Base-by-base conservation (phyloP, 2,113 vertebrate species). In the Leucosticte australis region DNA sequence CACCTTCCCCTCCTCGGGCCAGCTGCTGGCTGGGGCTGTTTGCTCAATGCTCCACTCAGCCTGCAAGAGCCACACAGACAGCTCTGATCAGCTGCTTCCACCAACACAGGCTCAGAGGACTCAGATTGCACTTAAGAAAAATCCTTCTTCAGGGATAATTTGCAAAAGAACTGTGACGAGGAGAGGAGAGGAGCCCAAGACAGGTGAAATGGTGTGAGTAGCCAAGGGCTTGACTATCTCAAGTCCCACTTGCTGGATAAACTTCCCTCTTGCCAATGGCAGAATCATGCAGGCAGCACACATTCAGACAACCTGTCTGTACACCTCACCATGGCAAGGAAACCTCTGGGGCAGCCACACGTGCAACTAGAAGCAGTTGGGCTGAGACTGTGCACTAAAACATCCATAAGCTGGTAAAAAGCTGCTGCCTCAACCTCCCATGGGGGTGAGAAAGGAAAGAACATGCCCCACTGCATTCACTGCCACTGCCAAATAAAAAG, bases 1-100 rank as follows among this genome's bases (percentile, higher is more conserved):
- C n/a, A 99, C 98, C 63, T 94, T 97, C 65, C 99, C 99, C 1
- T 96, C 92, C 10, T 98, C 96, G 0, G 99, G 99, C 99, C 99
- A 99, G 33, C 57, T 97, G 2, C 95, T 94, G 3, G 97, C 96
- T 2, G 98, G 97, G 30, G 95, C 89, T 0, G 96, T 94, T 39
- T 97, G 74, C n/a, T 98, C 93, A 15, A 98, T 95, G 10, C 53
- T 97, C 99, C 99, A 99, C 20, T 98, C 98, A 5, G 99, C 99
- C 99, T 99, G 96, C 2, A n/a, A 83, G 37, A 87, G 81, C 27
- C 82, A 89, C 52, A 92, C 16, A 70, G 35, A 77, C 28, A 22
- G 15, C 47, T 15, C 55, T 31, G 10, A 31, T 81, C 83, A 83
- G 30, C 42, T 87, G 39, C 69, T 63, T 37, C 83, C 44, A 17